phyloP scores from a whole-genome alignment of 2,888 invertebrate species.

The Synergus laeviventris region DNA sequence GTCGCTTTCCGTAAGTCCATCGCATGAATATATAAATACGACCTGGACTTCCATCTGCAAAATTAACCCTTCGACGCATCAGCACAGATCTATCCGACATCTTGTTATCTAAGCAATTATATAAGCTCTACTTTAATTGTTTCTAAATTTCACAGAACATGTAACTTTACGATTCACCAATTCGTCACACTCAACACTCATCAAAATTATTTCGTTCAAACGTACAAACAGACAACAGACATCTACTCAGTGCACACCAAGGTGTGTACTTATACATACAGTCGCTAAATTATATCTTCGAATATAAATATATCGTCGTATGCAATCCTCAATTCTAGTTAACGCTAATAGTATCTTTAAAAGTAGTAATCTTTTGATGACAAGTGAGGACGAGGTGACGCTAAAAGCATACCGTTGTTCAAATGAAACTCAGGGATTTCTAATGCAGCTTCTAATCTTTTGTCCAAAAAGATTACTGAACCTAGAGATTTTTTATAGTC shows the following conservation, averaged over 20 bases:
- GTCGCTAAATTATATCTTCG: slow-evolving; percentile 55
- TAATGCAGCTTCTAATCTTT: slow-evolving; percentile 12
- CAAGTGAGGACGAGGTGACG: slow-evolving; percentile 11
- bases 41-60: not conserved
- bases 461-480: slow-evolving; percentile 18
- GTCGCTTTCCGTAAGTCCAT: not conserved
- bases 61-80: not conserved
- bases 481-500: slow-evolving; percentile 7
- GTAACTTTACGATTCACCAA: slow-evolving; percentile 23
- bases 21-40: not conserved
- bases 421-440: slow-evolving; percentile 17
- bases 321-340: slow-evolving; percentile 60
- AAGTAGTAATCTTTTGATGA: slow-evolving; percentile 41
- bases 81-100: slow-evolving; percentile 15
- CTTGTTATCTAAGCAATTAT: not conserved
- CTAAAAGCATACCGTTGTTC: slow-evolving; percentile 32
- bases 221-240: slow-evolving; percentile 61
- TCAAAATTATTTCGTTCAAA: slow-evolving; percentile 45
- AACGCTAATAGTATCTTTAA: slow-evolving; percentile 60
- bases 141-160: slow-evolving; percentile 23
- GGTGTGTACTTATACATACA: slow-evolving; percentile 53
- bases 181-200: slow-evolving; percentile 33
- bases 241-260: slow-evolving; percentile 54
- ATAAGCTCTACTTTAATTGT: not conserved
- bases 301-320: slow-evolving; percentile 69